A percentile compares a stretch with the other conserved stretches of the same genome.
phyloP scores from a whole-genome alignment of 2,797 vertebrate genomes.

The Channallabes apus region DNA sequence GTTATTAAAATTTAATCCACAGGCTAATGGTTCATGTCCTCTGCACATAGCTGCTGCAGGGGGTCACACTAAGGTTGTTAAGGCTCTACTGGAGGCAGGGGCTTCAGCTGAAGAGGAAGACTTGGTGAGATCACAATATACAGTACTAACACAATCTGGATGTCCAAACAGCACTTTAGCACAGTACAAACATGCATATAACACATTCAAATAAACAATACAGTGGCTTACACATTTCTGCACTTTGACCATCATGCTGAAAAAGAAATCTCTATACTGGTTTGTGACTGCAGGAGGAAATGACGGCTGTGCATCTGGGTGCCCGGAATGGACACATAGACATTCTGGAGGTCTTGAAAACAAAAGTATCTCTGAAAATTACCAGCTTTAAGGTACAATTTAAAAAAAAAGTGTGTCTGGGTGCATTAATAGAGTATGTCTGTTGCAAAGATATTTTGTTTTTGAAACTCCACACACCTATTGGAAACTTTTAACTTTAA shows the following conservation, averaged over 20 bases:
- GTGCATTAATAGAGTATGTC: not conserved
- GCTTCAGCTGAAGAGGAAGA: constrained; percentile 63
- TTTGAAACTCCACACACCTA: too few species aligned
- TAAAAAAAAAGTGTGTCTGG: not conserved
- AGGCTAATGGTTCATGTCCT: constrained; percentile 63
- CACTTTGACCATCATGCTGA: not conserved
- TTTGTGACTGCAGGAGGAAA: constrained; percentile 61
- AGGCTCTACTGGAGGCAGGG: constrained; percentile 64
- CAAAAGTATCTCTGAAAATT: constrained; percentile 59
- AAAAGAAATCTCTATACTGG: constrained; percentile 1
- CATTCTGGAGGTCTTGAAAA: constrained; percentile 65
- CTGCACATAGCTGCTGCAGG: constrained; percentile 66
- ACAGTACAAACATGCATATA: not conserved
- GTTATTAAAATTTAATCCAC: not conserved
- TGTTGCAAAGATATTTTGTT: not conserved
- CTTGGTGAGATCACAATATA: constrained; percentile 40
- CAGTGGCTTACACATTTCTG: not conserved
- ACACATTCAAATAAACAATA: not conserved
- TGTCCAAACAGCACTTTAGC: not conserved
- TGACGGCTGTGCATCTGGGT: constrained; percentile 66
- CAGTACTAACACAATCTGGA: not conserved
- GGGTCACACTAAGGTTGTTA: constrained; percentile 65
- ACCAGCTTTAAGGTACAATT: constrained; percentile 62
- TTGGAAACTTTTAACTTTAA: too few species aligned
- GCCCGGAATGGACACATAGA: constrained; percentile 66